Percentiles rank a stretch among this genome's conserved stretches.
Evolutionary conservation across 2,113 vertebrate genomes (phyloP).

Genomic region (Cyprinodon variegatus): DNA sequence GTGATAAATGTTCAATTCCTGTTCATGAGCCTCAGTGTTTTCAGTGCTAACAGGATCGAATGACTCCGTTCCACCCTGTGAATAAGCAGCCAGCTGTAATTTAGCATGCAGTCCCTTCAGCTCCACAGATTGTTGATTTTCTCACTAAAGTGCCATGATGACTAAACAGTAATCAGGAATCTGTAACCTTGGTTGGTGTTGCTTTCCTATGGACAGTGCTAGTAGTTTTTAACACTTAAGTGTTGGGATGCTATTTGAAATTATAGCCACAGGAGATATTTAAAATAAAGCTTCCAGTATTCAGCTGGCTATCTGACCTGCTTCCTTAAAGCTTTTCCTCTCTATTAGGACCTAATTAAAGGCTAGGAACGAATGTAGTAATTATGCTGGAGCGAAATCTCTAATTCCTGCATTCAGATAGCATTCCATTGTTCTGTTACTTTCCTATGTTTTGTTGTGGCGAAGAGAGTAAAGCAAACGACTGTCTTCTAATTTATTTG

Average conservation of each 20-base stretch:
- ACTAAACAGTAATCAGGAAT: constrained; percentile 18
- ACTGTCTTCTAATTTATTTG: constrained; percentile 9
- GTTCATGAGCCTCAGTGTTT: constrained; percentile 18
- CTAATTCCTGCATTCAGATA: background rate
- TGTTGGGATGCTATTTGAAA: constrained; percentile 2
- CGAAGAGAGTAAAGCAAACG: constrained; percentile 9
- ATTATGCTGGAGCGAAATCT: background rate
- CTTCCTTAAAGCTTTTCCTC: background rate
- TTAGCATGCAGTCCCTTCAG: background rate
- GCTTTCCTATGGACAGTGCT: constrained; percentile 19
- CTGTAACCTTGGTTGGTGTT: constrained; percentile 27
- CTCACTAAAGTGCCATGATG: constrained; percentile 52
- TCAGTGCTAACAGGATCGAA: constrained; percentile 8
- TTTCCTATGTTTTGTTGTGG: constrained; percentile 20
- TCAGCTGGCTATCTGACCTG: constrained; percentile 9
- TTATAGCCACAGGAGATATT: background rate
- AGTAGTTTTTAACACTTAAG: constrained; percentile 39
- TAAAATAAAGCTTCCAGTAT: background rate
- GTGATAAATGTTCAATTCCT: constrained; percentile 8
- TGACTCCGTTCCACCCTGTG: constrained; percentile 18
- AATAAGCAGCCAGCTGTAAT: constrained; percentile 6
- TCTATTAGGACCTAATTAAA: background rate
- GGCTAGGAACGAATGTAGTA: background rate
- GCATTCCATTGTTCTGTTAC: constrained; percentile 7
- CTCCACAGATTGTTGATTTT: constrained; percentile 20